Evolutionary conservation across 2,113 vertebrate species (phyloP).

Genomic region (Nerophis lumbriciformis): DNA sequence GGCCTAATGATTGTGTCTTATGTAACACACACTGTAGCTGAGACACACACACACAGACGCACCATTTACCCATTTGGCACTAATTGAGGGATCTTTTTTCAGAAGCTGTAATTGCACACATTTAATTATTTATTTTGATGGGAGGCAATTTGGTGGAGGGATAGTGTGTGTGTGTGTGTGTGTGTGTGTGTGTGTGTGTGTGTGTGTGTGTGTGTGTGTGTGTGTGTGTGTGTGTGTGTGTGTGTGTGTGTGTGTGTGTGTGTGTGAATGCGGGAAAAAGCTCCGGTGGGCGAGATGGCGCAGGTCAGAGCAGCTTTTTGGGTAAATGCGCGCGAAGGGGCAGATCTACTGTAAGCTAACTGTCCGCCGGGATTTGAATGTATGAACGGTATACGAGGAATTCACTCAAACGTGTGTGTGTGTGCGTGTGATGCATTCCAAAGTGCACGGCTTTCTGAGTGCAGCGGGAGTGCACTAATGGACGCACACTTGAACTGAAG

Average conservation of each 20-base stretch:
- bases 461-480: conserved; percentile 72
- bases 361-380: conserved; percentile 38
- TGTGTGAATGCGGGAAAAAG: conserved; percentile 4
- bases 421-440: conserved; percentile 39
- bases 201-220: too few species aligned
- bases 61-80: conserved; percentile 63
- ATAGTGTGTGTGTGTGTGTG: conserved; percentile 23
- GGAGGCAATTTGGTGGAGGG: conserved; percentile 66
- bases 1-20: conserved; percentile 57
- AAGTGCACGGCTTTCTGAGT: conserved; percentile 57
- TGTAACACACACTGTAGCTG: conserved; percentile 53
- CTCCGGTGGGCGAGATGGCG: background rate
- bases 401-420: conserved; percentile 22
- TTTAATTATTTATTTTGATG: conserved; percentile 75
- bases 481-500: conserved; percentile 72
- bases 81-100: conserved; percentile 73
- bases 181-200: conserved; percentile 7
- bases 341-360: conserved; percentile 28
- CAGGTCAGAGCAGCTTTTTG: conserved; percentile 46
- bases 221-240: too few species aligned
- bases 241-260: background rate
- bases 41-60: conserved; percentile 11
- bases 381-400: conserved; percentile 30
- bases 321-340: conserved; percentile 25
- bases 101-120: conserved; percentile 64